Evolutionary conservation across 1,140 invertebrate genomes (phyloP).

Genomic region (Lordiphosa stackelbergi): DNA sequence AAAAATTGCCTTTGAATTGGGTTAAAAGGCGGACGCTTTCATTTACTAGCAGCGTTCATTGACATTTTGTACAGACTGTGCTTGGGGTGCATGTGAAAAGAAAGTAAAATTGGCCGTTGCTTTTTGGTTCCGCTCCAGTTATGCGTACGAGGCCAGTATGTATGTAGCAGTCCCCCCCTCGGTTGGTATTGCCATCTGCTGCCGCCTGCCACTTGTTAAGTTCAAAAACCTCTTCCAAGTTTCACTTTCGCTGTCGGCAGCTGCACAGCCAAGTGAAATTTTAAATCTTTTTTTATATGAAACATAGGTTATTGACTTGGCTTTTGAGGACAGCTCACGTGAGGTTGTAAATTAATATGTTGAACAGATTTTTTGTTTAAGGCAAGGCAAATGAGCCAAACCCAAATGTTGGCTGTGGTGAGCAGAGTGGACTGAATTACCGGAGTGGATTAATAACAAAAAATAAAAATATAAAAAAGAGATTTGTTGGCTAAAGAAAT

Average conservation of each 20-base stretch:
- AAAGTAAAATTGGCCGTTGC: slow-evolving; percentile 57
- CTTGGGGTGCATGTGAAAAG: slow-evolving; percentile 58
- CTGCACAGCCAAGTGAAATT: slow-evolving; percentile 36
- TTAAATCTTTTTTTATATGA: slow-evolving; percentile 4
- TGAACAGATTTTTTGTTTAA: slow-evolving; percentile 1
- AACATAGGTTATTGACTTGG: slow-evolving; percentile 12
- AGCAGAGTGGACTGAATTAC: not conserved
- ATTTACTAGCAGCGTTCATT: slow-evolving; percentile 55
- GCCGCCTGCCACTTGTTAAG: slow-evolving; percentile 29
- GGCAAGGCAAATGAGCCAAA: not conserved
- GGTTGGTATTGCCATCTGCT: slow-evolving; percentile 3
- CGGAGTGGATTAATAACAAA: no score
- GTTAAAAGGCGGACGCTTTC: slow-evolving; percentile 61
- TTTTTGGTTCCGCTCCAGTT: slow-evolving; percentile 70
- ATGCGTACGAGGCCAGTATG: slow-evolving; percentile 17
- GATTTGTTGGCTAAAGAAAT: no score
- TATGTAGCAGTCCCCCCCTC: not conserved
- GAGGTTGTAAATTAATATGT: slow-evolving; percentile 11
- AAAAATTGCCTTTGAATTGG: slow-evolving; percentile 49
- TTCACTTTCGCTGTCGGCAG: slow-evolving; percentile 67
- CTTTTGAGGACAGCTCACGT: slow-evolving; percentile 10
- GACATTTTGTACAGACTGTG: slow-evolving; percentile 31
- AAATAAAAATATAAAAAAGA: no score
- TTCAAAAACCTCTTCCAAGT: slow-evolving; percentile 65
- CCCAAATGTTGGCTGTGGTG: not conserved